Percentiles rank a stretch among this genome's conserved stretches.
These are phyloP conservation scores for Theristicus caerulescens DNA, from an alignment of 2,113 vertebrate species.

Conservation along the genomic window DNA sequence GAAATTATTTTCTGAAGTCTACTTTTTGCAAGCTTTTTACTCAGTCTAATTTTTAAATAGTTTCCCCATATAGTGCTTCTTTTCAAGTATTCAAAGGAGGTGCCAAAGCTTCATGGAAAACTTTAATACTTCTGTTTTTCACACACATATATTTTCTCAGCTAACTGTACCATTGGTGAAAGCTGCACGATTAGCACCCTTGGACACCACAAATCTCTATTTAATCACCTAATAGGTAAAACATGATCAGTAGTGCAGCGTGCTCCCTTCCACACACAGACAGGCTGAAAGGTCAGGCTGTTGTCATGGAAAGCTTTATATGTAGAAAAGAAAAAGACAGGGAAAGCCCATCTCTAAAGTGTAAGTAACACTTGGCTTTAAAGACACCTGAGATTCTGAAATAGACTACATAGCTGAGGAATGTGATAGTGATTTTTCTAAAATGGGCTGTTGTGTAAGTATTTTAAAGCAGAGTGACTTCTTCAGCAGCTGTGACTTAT, in stretches of 20 bases:
- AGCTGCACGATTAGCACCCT: neutral
- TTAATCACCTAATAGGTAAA: neutral
- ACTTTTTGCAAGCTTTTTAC: neutral
- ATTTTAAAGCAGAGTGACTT: neutral
- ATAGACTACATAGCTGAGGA: neutral
- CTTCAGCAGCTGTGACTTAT: neutral
- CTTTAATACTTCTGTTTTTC: neutral
- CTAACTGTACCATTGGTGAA: neutral
- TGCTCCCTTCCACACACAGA: neutral
- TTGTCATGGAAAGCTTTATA: neutral
- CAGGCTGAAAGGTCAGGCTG: neutral
- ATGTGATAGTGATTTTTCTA: neutral
- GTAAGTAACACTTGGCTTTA: neutral
- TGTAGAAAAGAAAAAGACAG: neutral
- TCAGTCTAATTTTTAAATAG: neutral
- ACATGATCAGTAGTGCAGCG: neutral
- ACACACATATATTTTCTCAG: neutral
- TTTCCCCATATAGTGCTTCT: neutral
- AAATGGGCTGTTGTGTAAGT: neutral
- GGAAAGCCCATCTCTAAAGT: neutral
- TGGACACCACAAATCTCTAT: neutral
- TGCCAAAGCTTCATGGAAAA: neutral
- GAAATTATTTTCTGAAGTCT: neutral
- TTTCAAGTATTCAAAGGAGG: neutral
- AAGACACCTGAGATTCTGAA: neutral